Evolutionary conservation across 2,113 vertebrate genomes (phyloP).

Genomic region (Campylomormyrus tamandua): DNA sequence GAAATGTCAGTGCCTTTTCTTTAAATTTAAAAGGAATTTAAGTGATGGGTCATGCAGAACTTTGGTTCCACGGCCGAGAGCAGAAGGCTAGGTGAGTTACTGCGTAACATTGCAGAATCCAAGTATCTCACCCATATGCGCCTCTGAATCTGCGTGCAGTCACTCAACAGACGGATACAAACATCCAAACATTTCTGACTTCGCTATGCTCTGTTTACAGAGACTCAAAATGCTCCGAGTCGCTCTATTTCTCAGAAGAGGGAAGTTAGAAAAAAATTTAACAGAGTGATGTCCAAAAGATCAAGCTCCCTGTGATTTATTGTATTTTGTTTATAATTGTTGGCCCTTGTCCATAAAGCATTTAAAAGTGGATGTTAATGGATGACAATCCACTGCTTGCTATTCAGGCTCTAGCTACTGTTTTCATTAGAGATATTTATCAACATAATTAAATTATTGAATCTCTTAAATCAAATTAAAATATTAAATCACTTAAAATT

Average conservation of each 20-base stretch:
- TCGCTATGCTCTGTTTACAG: background rate
- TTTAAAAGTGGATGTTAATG: background rate
- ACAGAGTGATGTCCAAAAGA: background rate
- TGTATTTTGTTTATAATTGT: background rate
- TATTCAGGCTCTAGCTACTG: background rate
- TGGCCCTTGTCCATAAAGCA: background rate
- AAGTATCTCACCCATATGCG: background rate
- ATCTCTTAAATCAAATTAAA: background rate
- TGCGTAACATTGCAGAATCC: background rate
- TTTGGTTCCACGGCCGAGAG: background rate
- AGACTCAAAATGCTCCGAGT: background rate
- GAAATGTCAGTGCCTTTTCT: background rate
- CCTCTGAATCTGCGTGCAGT: background rate
- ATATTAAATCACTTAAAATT: background rate
- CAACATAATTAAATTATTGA: background rate
- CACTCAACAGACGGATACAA: background rate
- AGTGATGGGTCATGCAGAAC: background rate
- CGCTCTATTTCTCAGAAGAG: background rate
- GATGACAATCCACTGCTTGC: background rate
- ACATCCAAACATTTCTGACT: background rate
- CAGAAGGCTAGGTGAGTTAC: background rate
- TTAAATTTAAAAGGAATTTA: background rate
- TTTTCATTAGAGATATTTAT: background rate
- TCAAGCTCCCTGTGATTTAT: background rate
- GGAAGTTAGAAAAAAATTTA: background rate